Evolutionary conservation across 2,113 vertebrate species (phyloP), one percentile per base, ranked within the genome.

Genomic region (Tonatia bakeri): DNA sequence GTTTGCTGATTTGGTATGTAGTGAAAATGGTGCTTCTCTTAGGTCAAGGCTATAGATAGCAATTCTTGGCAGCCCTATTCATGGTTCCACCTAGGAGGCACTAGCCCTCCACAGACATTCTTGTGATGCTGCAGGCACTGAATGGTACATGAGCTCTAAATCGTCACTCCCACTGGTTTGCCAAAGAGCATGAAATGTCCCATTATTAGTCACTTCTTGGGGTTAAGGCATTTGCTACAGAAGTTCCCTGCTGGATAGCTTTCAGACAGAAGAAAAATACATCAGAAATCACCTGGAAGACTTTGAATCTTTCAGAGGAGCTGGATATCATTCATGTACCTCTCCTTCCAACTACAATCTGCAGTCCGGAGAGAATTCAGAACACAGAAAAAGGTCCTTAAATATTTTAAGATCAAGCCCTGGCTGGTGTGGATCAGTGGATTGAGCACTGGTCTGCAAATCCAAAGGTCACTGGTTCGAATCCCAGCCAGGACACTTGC

Each of bases 271-370:
- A 73, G 56, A 80, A 90, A 89, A 81, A 91, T 93, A 82, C 16
- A 69, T 54, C 82, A 90, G 95, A 96, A 94, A 65, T 9, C 14
- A 93, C 82, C 52, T 88, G 61, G 91, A 95, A 92, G 81, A 86
- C 19, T 31, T 72, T 31, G 73, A 9, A 91, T 13, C 24, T 95
- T 93, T 93, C 45, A 89, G 83, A 93, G 52, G 90, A 89, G 22
- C 69, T 76, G 9, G 64, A 77, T 80, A 70, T 93, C 33, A 67
- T 90, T 84, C 43, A 88, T 24, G 45, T 5, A 16, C 45, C 43
- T 73, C 15, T 33, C 61, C 16, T 94, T 95, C 56, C 52, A 96
- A 73, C 17, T 52, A 77, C 0, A 65, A 52, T n/a, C 56, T 87
- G 9, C 36, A 70, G 33, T 87, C 28, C 26, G 72, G 69, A 84